Percentiles rank a stretch among this genome's conserved stretches.
phyloP scores from a whole-genome alignment of 1,140 invertebrate species.

The Agraylea sexmaculata region DNA sequence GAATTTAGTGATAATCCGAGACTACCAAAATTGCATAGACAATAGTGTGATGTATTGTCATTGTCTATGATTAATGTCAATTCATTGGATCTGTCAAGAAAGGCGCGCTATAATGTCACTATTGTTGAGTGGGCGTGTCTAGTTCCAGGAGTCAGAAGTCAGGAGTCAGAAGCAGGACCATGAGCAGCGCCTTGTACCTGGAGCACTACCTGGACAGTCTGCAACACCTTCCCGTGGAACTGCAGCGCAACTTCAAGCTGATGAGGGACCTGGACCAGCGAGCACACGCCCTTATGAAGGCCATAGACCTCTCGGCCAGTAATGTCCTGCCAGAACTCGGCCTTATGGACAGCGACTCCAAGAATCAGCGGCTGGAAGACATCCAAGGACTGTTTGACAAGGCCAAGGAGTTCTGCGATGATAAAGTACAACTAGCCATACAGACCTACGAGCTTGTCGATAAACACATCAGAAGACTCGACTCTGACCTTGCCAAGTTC shows the following conservation, averaged over 20 bases:
- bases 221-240: conserved; percentile 85
- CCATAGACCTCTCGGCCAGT: conserved; percentile 78
- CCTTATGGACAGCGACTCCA: conserved; percentile 54
- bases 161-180: too few species aligned
- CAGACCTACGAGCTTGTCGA: conserved; percentile 98
- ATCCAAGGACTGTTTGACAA: conserved; percentile 83
- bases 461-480: conserved; percentile 90
- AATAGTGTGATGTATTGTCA: too few species aligned
- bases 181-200: conserved; percentile 88
- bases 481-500: conserved; percentile 91
- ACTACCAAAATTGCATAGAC: too few species aligned
- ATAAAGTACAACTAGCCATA: conserved; percentile 94
- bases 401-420: conserved; percentile 88
- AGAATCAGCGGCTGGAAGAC: conserved; percentile 69
- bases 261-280: conserved; percentile 90
- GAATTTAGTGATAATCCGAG: too few species aligned
- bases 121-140: too few species aligned
- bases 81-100: too few species aligned
- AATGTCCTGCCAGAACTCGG: conserved; percentile 53
- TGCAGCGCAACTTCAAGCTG: conserved; percentile 89
- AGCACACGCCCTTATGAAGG: conserved; percentile 79
- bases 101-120: too few species aligned
- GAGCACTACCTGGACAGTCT: conserved; percentile 93
- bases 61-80: too few species aligned
- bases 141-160: too few species aligned